Base-by-base conservation (phyloP, 1,140 invertebrate genomes). In the Agraylea sexmaculata region DNA sequence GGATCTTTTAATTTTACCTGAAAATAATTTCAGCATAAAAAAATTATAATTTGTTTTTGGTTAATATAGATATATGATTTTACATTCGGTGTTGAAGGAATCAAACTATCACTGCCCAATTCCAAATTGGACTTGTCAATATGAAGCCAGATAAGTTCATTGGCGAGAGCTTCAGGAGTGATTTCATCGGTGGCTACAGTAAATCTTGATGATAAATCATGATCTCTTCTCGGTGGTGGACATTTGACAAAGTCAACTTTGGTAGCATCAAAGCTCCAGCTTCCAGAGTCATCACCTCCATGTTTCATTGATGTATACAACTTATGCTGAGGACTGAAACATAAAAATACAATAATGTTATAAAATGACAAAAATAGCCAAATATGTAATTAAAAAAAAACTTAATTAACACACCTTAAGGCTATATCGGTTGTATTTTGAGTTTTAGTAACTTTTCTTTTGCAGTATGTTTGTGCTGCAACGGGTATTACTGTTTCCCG, bases 381-480 rank as follows among this genome's bases (percentile, higher is more conserved):
- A 2, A 25, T 6, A 37, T 2, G 4, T 37, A 37, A 11, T 17
- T 34, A 34, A 6, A 34, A 6, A 15, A n/a, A 8, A 34, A 34
- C 19, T n/a, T 5, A n/a, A 34, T 17, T 18, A n/a, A 15, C 13
- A 34, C 19, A 18, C 19, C 3, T 29, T 33, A 12, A 18, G 31
- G 62, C 53, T 35, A 60, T 46, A 35, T 68, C 67, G 23, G 57
- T 57, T 15, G 65, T 66, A 38, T 68, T 66, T 41, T 66, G 64
- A 4, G 62, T 60, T 54, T 70, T 70, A 2, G 57, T 64, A 5
- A 74, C 51, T 56, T 73, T 74, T 20, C 67, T 66, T 47, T 75
- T 73, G 6, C 62, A 60, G 44, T 68, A 68, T 0, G 60, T 63
- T 18, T 58, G 60, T 4, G 61, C 52, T 5, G 53, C 44, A 13